Base-by-base conservation (phyloP, 53 echinoderm and acorn worm genomes). In the Patiria pectinifera region DNA sequence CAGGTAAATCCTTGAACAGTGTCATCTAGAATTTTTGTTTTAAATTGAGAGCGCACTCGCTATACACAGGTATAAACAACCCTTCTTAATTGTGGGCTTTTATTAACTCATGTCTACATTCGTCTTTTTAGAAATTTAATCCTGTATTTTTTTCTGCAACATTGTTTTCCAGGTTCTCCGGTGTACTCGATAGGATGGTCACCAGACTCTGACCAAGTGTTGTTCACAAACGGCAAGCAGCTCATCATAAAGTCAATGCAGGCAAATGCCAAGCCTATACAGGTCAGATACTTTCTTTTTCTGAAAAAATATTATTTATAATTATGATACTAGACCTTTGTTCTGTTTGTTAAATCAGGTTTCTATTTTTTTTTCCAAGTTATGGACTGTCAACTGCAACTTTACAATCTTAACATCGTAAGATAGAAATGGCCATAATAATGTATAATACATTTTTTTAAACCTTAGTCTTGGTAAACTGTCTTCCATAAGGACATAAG, bases 121-220 rank as follows among this genome's bases (percentile, higher is more conserved):
- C 19, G 74, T 86, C 70, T 18, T 3, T 18, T 0, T 14, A 45
- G 24, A 23, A 71, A 69, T 70, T 25, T 53, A 53, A 22, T 25
- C 71, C 10, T 9, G 1, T 86, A 1, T n/a, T 45, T 12, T 66
- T 4, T 18, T 66, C 6, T 16, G 14, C 6, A 7, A 66, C 14
- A 15, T 16, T 15, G 4, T 18, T 24, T 47, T 76, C 48, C 84
- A 99, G 99, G 97, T 45, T 96, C 99, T 26, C 97, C 99, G 19
- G 96, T 99, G 10, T 99, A 99, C 75, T 99, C 99, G n/a, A 96
- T 99, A 81, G 92, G 96, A 59, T 99, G 99, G 99, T 96, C 97
- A 15, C 99, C 99, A 58, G 99, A 99, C 85, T 97, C 96, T 9
- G 96, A 99, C 62, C 99, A 99, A 71, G 96, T 99, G 1, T 92